These are phyloP conservation scores for Chalcis sispes DNA, from an alignment of 2,888 invertebrate genomes.

Conservation along the genomic window DNA sequence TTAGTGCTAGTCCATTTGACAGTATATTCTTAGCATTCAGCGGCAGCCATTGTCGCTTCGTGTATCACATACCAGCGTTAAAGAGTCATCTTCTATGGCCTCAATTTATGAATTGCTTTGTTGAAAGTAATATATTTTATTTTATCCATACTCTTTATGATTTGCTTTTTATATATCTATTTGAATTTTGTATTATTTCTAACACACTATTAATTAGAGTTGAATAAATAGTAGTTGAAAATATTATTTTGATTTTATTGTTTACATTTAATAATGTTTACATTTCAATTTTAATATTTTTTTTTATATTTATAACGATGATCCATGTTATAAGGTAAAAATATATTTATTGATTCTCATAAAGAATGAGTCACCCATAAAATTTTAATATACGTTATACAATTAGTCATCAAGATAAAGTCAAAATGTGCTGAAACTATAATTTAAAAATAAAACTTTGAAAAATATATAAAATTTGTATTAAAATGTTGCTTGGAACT, in stretches of 20 bases:
- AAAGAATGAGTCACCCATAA: neutral
- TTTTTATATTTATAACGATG: neutral
- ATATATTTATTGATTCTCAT: neutral
- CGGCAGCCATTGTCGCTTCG: conserved; percentile 51
- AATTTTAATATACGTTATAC: neutral
- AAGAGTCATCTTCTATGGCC: conserved; percentile 54
- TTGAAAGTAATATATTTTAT: conserved; percentile 36
- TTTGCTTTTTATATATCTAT: too few relatives aligned
- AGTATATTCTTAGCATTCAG: neutral
- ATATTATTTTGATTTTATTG: neutral
- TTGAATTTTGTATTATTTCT: too few relatives aligned
- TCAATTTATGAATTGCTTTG: conserved; percentile 30
- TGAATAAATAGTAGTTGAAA: neutral
- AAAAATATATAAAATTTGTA: neutral
- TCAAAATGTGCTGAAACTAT: neutral
- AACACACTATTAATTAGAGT: too few relatives aligned
- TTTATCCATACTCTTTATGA: too few relatives aligned
- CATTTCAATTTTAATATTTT: neutral
- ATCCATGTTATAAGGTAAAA: neutral
- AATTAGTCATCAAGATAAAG: conserved; percentile 26
- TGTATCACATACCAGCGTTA: conserved; percentile 20
- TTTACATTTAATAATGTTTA: conserved; percentile 24
- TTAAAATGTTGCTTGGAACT: conserved; percentile 23
- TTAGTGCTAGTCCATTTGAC: neutral
- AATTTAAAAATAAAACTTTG: neutral